Conservation (phyloP, 2,888 invertebrate genomes). For the Saturnia pavonia region DNA sequence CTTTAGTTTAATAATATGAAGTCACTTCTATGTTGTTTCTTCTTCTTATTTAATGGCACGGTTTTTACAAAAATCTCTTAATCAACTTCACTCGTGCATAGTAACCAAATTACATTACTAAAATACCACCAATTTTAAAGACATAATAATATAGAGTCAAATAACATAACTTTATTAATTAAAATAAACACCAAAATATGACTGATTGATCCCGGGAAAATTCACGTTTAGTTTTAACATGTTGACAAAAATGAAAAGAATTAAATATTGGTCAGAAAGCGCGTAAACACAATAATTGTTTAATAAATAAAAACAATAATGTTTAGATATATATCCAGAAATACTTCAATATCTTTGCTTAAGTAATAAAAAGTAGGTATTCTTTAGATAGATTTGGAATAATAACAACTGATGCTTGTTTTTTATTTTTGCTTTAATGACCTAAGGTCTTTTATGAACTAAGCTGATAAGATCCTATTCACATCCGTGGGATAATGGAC, state of each 20-base stretch:
- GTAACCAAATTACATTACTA: too few species aligned
- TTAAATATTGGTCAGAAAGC: neutral
- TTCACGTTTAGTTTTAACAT: too few species aligned
- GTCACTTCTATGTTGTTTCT: neutral
- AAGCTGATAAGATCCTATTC: conserved; percentile 62
- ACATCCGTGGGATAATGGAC: conserved; percentile 69
- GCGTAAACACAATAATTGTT: neutral
- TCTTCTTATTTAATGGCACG: neutral
- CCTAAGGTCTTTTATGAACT: conserved; percentile 65
- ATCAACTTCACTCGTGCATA: too few species aligned
- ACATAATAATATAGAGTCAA: too few species aligned
- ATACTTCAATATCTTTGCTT: conserved; percentile 31
- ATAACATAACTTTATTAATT: too few species aligned
- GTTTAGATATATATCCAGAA: neutral
- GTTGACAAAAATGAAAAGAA: neutral
- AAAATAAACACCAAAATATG: too few species aligned
- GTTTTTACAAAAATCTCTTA: too few species aligned
- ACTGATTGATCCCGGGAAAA: too few species aligned
- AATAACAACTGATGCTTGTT: conserved; percentile 55
- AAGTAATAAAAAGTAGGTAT: conserved; percentile 64
- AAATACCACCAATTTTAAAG: too few species aligned
- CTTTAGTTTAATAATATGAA: neutral
- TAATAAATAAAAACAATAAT: neutral
- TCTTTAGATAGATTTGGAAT: conserved; percentile 62
- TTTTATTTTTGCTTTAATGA: conserved; percentile 70